Evolutionary conservation across 2,888 invertebrate genomes (phyloP).

Genomic region (Mechanitis messenoides): DNA sequence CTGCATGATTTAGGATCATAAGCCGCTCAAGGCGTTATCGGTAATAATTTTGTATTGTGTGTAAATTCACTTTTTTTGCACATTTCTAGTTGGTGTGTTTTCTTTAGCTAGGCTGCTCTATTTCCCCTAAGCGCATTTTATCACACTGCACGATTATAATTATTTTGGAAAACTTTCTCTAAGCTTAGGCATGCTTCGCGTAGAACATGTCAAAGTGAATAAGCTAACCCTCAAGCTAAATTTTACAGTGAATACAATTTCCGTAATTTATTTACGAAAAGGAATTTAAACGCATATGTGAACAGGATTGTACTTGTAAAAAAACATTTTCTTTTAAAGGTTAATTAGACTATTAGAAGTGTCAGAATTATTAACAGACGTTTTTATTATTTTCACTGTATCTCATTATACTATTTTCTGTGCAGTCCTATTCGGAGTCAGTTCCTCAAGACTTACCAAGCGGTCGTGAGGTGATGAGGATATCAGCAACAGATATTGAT

Average conservation of each 20-base stretch:
- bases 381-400: too few species aligned
- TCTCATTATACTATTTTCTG: conserved; percentile 33
- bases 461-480: conserved; percentile 87
- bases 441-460: conserved; percentile 87
- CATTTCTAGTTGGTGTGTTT: conserved; percentile 73
- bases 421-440: conserved; percentile 79
- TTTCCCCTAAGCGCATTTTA: conserved; percentile 72
- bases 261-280: conserved; percentile 16
- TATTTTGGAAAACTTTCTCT: conserved; percentile 71
- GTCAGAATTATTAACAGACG: not conserved
- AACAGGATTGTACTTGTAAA: conserved; percentile 7
- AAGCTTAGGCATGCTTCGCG: conserved; percentile 74
- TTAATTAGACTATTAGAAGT: conserved; percentile 6
- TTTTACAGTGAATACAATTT: conserved; percentile 28
- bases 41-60: conserved; percentile 68
- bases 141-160: conserved; percentile 75
- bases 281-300: conserved; percentile 13
- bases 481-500: conserved; percentile 94
- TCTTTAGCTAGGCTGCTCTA: conserved; percentile 75
- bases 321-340: not conserved
- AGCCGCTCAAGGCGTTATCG: conserved; percentile 70
- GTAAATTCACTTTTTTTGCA: conserved; percentile 73
- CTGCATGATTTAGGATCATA: conserved; percentile 75
- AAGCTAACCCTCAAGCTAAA: conserved; percentile 33
- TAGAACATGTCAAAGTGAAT: conserved; percentile 57